These are phyloP conservation scores for Sitobion miscanthi DNA, from an alignment of 1,140 invertebrate species.

Conservation along the genomic window DNA sequence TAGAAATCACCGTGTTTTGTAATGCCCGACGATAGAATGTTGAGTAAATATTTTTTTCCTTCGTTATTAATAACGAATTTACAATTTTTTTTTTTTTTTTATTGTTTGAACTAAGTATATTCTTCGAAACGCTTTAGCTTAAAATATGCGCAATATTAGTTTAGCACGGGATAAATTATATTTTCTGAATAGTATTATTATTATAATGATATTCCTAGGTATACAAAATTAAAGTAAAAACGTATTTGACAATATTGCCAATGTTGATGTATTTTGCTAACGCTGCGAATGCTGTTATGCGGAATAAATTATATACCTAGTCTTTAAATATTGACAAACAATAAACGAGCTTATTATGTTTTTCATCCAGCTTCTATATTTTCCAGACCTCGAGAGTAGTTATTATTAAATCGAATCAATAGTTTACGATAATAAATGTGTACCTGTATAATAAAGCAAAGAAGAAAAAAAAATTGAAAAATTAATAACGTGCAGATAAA, in stretches of 20 bases:
- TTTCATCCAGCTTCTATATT: not conserved
- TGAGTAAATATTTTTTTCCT: not conserved
- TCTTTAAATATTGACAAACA: slow-evolving; percentile 17
- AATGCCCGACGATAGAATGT: not conserved
- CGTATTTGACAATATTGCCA: not conserved
- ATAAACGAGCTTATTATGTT: not conserved
- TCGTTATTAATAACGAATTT: not conserved
- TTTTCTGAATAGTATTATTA: not conserved
- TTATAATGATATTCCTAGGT: not conserved
- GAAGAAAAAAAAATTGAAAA: not conserved
- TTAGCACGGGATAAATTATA: not conserved
- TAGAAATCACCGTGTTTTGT: not conserved
- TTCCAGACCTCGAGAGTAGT: not conserved
- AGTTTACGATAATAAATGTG: not conserved
- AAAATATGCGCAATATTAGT: not conserved
- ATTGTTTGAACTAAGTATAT: not conserved
- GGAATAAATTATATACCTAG: not conserved
- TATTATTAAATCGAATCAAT: not conserved
- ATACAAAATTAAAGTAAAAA: not conserved
- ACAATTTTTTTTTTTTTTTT: no score
- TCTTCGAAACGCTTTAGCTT: not conserved
- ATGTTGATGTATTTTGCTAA: not conserved
- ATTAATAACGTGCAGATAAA: not conserved
- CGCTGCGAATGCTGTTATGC: not conserved
- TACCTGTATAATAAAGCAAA: not conserved